Evolutionary conservation across 2,113 vertebrate species (phyloP), one percentile per base, ranked within the genome.

Genomic region (Danionella cerebrum): DNA sequence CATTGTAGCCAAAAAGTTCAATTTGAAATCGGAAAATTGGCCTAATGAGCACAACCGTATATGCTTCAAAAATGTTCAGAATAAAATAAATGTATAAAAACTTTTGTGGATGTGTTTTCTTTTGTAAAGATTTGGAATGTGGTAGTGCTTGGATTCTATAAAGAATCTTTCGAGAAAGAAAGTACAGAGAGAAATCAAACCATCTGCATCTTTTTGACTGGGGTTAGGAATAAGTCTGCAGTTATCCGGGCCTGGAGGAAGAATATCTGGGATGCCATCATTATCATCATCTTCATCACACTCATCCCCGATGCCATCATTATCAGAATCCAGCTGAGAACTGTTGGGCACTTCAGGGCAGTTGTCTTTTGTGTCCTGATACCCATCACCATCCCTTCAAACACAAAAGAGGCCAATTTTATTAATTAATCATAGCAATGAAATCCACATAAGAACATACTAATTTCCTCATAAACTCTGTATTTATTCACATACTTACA

Each of bases 201-300:
- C 83, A 41, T 94, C 89, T 1, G 87, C 82, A 58, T 94, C 92
- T 78, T 90, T 91, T 78, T 94, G 92, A 52, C 79, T 82, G 36
- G 91, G 91, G 71, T 94, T 94, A 50, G 92, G 86, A 22, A 94
- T 82, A 45, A 94, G 87, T 16, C 92, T 83, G 71, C 92, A 94
- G 81, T 94, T 94, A 79, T 94, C 92, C 0, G 92, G 92, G 1
- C 92, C 92, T 0, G 91, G 92, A 4, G 89, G 81, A 19, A 87
- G 33, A 7, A 82, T 18, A 60, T 94, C 91, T 6, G 91, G 91
- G 77, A 94, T 87, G 29, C 92, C 91, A 2, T 94, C 92, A 0
- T 93, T 91, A 54, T 94, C 92, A 2, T 94, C 92, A 0, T 94
- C 92, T 0, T 93, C 90, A 0, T 94, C 92, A 72, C 92, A 94